These are phyloP conservation scores for Motacilla alba DNA, from an alignment of 2,113 vertebrate species.

Conservation along the genomic window DNA sequence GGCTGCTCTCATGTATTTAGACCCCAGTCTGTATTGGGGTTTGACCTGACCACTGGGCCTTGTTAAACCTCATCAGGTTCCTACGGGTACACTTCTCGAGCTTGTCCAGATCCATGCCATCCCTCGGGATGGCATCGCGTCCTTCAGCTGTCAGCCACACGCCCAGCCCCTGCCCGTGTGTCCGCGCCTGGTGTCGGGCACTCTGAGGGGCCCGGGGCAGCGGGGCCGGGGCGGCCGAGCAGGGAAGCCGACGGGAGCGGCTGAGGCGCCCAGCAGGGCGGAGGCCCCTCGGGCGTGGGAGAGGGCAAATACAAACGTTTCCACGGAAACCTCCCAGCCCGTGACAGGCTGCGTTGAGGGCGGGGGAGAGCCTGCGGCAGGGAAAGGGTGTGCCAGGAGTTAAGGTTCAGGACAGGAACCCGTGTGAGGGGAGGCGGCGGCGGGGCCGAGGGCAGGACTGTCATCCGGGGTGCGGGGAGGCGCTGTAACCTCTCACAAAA, in stretches of 20 bases:
- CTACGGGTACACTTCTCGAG: not conserved
- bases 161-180: not conserved
- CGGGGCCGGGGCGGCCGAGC: not conserved
- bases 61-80: not conserved
- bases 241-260: accelerated
- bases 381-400: no score
- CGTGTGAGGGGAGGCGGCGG: accelerated
- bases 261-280: not conserved
- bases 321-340: accelerated
- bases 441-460: not conserved
- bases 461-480: no score
- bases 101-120: not conserved
- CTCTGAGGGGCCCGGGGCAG: not conserved
- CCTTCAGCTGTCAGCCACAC: not conserved
- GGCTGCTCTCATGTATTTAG: not conserved
- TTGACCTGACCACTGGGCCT: not conserved
- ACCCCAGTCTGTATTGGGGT: not conserved
- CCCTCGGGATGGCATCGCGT: no score
- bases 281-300: not conserved
- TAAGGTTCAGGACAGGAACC: not conserved
- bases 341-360: not conserved
- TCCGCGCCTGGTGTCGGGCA: accelerated
- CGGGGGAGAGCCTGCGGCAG: not conserved
- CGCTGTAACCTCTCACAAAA: not conserved
- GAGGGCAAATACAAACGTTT: not conserved